These are phyloP conservation scores for Pammene fasciana DNA, from an alignment of 2,888 invertebrate species.

Conservation along the genomic window DNA sequence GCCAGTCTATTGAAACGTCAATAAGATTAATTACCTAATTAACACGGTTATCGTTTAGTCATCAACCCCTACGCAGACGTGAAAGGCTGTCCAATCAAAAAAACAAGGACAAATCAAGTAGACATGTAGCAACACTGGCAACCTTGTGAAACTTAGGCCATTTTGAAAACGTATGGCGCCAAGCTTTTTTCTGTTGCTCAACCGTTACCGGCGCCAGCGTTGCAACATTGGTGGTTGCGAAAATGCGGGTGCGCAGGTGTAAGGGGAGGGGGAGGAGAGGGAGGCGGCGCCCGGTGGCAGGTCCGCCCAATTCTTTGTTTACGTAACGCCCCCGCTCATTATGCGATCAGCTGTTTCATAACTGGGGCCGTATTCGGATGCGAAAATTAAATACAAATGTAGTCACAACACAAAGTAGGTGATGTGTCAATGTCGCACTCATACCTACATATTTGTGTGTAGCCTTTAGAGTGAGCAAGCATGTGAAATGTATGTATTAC, in stretches of 20 bases:
- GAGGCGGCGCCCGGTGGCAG: slow-evolving; percentile 72
- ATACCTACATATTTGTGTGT: not conserved
- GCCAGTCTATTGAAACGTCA: not conserved
- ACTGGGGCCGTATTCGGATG: slow-evolving; percentile 41
- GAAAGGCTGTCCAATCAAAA: not conserved
- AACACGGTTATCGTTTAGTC: not conserved
- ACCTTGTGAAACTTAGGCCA: slow-evolving; percentile 10
- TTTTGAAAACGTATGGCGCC: slow-evolving; percentile 17
- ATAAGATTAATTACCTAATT: not conserved
- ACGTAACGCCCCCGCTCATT: slow-evolving; percentile 79
- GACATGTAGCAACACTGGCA: not conserved
- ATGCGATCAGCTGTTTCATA: slow-evolving; percentile 64
- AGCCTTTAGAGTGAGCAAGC: too few relatives aligned
- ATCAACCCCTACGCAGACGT: not conserved
- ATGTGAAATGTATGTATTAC: too few relatives aligned
- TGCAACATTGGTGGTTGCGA: slow-evolving; percentile 56
- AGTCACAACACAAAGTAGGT: not conserved
- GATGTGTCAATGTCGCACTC: not conserved
- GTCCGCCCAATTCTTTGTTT: slow-evolving; percentile 81
- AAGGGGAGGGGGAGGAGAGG: slow-evolving; percentile 53
- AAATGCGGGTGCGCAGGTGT: slow-evolving; percentile 72
- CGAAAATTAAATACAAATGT: not conserved
- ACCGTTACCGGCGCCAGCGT: slow-evolving; percentile 31
- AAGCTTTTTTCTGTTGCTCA: slow-evolving; percentile 35
- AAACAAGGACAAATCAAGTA: slow-evolving; percentile 7